Evolutionary conservation across 2,888 invertebrate species (phyloP), one percentile per base, ranked within the genome.

Genomic region (Rhyacophila evoluta): DNA sequence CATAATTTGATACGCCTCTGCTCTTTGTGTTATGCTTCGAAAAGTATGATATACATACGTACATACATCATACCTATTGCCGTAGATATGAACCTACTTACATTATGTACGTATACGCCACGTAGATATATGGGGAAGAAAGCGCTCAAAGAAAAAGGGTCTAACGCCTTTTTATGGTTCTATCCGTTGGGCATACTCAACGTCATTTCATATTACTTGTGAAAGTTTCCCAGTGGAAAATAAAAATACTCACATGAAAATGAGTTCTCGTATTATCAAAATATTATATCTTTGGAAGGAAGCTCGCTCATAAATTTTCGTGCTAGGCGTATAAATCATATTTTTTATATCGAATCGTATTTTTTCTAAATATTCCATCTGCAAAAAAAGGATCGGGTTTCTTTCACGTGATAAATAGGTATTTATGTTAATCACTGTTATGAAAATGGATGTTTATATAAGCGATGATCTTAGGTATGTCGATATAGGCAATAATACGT

Each of bases 111-210:
- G 39, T 74, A 39, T 41, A 41, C 29, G 27, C 39, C 19, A 41
- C 39, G 27, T 25, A 41, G 74, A 28, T 74, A 38, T 29, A 36
- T 36, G 75, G 69, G 55, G 74, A 72, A 72, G 72, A 77, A 77
- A 74, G 73, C 41, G 77, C 77, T 79, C 39, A 70, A 74, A 79
- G 76, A 73, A 75, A 76, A 79, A 79, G 71, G 70, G 73, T 69
- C 69, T 77, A 77, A 79, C 79, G 76, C 79, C 71, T 73, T 79
- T 79, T 79, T 79, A 79, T 79, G 74, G 74, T 39, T 73, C 36
- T 70, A 37, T 41, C 74, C 77, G 41, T 55, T 38, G 73, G 79
- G 76, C 37, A 37, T 73, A 76, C 33, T 79, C 79, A 79, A 79
- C 72, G 76, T 76, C 76, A 72, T 76, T 67, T 79, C 76, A 76